phyloP scores from a whole-genome alignment of 1,140 invertebrate species.

The Cheumatopsyche charites region DNA sequence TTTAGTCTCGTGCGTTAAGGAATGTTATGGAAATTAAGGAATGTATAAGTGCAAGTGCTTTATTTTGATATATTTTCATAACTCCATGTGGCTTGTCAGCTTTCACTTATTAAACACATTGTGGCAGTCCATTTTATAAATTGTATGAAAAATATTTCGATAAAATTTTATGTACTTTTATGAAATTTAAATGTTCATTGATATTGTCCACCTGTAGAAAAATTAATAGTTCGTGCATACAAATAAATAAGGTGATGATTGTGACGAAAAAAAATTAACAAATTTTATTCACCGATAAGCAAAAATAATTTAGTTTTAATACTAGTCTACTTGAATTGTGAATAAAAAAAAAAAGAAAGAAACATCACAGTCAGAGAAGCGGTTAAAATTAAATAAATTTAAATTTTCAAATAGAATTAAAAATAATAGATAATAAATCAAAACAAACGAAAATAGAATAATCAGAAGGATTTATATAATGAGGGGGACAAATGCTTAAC shows the following conservation, averaged over 20 bases:
- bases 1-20: too few relatives aligned
- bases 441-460: background rate
- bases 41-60: too few relatives aligned
- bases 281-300: constrained; percentile 5
- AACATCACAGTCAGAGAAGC: constrained; percentile 25
- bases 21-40: too few relatives aligned
- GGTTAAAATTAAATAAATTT: constrained; percentile 8
- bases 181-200: constrained; percentile 9
- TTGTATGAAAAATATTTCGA: too few relatives aligned
- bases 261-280: background rate
- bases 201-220: constrained; percentile 18
- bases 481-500: constrained; percentile 5
- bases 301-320: constrained; percentile 3
- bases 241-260: constrained; percentile 24
- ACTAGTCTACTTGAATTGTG: constrained; percentile 9
- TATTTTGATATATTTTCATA: too few relatives aligned
- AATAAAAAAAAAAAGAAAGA: constrained; percentile 8
- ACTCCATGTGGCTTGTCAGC: constrained; percentile 20
- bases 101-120: background rate
- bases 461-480: constrained; percentile 1
- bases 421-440: background rate
- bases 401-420: background rate
- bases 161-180: too few relatives aligned
- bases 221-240: constrained; percentile 18
- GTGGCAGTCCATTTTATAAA: too few relatives aligned